A percentile compares a stretch with the other conserved stretches of the same genome.
These are phyloP conservation scores for Gymnocephalus cernua DNA, from an alignment of 2,113 vertebrate species.

Conservation along the genomic window DNA sequence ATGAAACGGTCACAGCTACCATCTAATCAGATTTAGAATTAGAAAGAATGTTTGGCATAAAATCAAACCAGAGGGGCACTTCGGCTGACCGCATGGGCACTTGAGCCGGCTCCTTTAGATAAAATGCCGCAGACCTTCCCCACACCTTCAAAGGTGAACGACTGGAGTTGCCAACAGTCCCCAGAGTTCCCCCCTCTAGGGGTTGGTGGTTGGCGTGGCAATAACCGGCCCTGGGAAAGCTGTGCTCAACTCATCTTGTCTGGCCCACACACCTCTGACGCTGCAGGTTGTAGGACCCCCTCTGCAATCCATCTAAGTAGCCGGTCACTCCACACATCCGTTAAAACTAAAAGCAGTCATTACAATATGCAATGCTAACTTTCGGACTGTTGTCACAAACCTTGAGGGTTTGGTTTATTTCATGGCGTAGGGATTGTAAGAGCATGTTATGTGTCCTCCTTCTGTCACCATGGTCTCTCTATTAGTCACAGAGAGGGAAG, in stretches of 20 bases:
- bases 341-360: no score
- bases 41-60: slow-evolving; percentile 10
- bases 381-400: no score
- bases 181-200: background rate
- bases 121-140: background rate
- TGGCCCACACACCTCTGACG: background rate
- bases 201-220: no score
- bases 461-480: slow-evolving; percentile 64
- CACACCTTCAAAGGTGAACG: background rate
- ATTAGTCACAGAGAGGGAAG: slow-evolving; percentile 64
- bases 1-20: slow-evolving; percentile 6
- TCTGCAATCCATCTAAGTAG: background rate
- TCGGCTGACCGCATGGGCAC: background rate
- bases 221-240: no score
- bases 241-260: background rate
- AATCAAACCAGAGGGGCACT: background rate
- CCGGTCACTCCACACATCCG: no score
- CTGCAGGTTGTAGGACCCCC: background rate
- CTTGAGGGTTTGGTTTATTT: no score
- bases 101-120: background rate
- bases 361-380: no score
- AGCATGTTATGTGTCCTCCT: slow-evolving; percentile 47
- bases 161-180: background rate
- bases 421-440: no score
- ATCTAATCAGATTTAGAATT: slow-evolving; percentile 4